Evolutionary conservation across 2,797 vertebrate species (phyloP).

Genomic region (Mormyrops attenuatus): DNA sequence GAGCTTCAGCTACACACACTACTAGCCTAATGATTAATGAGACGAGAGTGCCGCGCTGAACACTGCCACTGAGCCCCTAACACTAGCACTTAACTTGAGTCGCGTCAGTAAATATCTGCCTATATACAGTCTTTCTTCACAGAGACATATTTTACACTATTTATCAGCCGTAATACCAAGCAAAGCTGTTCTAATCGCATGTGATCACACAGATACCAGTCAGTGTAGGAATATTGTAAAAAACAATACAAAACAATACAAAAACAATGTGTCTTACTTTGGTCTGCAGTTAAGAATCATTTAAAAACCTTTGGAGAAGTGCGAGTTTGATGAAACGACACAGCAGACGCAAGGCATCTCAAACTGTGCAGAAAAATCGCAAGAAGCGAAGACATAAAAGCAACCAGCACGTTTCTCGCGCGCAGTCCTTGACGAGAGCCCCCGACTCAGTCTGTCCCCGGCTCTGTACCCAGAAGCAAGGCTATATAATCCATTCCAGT

Average conservation of each 20-base stretch:
- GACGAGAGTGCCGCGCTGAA: neutral
- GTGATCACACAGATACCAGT: neutral
- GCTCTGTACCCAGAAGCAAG: constrained; percentile 65
- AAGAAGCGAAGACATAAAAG: neutral
- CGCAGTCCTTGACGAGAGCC: constrained; percentile 55
- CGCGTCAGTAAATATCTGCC: neutral
- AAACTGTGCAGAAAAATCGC: neutral
- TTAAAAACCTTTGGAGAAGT: neutral
- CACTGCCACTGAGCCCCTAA: neutral
- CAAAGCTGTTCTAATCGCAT: neutral
- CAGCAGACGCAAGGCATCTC: neutral
- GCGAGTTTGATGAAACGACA: neutral
- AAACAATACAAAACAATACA: neutral
- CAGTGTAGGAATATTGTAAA: neutral
- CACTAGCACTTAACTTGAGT: neutral
- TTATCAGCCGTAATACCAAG: neutral
- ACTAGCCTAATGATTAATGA: neutral
- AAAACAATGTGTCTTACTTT: neutral
- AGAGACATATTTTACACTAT: neutral
- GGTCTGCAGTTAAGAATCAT: neutral
- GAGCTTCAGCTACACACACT: neutral
- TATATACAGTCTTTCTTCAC: neutral
- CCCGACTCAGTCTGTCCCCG: neutral
- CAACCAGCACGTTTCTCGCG: neutral
- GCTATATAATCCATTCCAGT: constrained; percentile 70